A percentile compares a stretch with the other conserved stretches of the same genome.
phyloP scores from a whole-genome alignment of 2,888 invertebrate genomes.

The Brachylomia viminalis region DNA sequence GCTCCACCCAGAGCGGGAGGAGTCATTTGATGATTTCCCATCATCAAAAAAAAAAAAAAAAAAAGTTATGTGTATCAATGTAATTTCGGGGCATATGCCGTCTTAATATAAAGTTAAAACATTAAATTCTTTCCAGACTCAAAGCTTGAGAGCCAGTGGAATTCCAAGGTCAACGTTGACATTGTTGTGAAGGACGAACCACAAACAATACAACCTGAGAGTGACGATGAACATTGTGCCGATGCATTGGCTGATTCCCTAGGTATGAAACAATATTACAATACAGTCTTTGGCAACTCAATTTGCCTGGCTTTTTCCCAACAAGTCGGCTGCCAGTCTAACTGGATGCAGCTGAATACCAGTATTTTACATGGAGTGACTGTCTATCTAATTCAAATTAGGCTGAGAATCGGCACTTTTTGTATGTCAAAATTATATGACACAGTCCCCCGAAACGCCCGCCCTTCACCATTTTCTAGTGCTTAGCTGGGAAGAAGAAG shows the following conservation, averaged over 20 bases:
- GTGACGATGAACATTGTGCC: slow-evolving; percentile 39
- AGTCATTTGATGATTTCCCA: too few relatives aligned
- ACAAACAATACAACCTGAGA: slow-evolving; percentile 48
- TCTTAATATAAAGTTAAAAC: not conserved
- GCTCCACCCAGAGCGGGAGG: too few relatives aligned
- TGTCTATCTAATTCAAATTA: too few relatives aligned
- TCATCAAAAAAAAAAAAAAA: too few relatives aligned
- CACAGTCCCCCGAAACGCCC: too few relatives aligned
- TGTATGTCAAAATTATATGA: too few relatives aligned
- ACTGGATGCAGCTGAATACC: not conserved
- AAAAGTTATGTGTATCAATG: not conserved
- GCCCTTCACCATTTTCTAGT: too few relatives aligned
- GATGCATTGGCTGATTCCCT: slow-evolving; percentile 67
- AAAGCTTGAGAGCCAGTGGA: slow-evolving; percentile 41
- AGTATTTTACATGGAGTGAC: too few relatives aligned
- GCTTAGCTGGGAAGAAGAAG: too few relatives aligned
- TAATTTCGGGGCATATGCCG: not conserved
- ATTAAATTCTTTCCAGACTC: slow-evolving; percentile 54
- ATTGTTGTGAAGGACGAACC: slow-evolving; percentile 73
- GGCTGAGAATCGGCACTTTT: too few relatives aligned
- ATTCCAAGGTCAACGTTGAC: slow-evolving; percentile 70
- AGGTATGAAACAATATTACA: slow-evolving; percentile 32
- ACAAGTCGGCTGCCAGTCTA: not conserved
- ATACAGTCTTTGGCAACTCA: not conserved
- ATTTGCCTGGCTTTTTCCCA: not conserved